Evolutionary conservation across 2,113 vertebrate species (phyloP).

Genomic region (Pongo pygmaeus): DNA sequence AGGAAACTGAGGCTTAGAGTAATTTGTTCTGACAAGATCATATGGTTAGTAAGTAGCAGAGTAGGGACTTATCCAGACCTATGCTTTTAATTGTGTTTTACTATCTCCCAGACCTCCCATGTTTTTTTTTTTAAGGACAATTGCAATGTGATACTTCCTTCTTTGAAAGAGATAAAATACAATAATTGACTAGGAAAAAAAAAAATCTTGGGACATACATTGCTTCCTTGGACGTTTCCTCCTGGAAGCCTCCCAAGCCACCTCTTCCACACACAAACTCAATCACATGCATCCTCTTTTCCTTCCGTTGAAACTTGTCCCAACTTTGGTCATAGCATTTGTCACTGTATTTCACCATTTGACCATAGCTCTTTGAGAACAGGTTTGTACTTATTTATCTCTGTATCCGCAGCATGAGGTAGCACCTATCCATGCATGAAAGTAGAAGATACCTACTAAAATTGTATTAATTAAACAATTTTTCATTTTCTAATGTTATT

Average conservation of each 20-base stretch:
- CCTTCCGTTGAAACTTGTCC: not conserved
- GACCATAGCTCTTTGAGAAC: not conserved
- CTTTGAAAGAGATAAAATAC: not conserved
- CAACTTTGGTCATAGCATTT: not conserved
- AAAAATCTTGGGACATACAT: not conserved
- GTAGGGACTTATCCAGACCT: not conserved
- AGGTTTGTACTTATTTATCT: not conserved
- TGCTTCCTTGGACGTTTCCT: not conserved
- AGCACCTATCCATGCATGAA: not conserved
- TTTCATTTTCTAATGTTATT: not conserved
- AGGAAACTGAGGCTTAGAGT: not conserved
- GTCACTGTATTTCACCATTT: not conserved
- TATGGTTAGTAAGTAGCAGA: not conserved
- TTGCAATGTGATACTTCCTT: not conserved
- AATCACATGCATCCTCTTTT: not conserved
- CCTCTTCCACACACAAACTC: not conserved
- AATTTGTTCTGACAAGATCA: not conserved
- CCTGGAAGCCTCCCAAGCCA: not conserved
- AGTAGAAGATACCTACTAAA: not conserved
- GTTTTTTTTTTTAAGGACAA: not conserved
- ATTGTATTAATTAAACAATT: not conserved
- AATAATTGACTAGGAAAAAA: not conserved
- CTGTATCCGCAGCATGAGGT: not conserved
- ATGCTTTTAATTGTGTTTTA: not conserved
- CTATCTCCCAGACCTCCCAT: not conserved